Evolutionary conservation across 1,140 invertebrate species (phyloP).

Genomic region (Linepithema humile): DNA sequence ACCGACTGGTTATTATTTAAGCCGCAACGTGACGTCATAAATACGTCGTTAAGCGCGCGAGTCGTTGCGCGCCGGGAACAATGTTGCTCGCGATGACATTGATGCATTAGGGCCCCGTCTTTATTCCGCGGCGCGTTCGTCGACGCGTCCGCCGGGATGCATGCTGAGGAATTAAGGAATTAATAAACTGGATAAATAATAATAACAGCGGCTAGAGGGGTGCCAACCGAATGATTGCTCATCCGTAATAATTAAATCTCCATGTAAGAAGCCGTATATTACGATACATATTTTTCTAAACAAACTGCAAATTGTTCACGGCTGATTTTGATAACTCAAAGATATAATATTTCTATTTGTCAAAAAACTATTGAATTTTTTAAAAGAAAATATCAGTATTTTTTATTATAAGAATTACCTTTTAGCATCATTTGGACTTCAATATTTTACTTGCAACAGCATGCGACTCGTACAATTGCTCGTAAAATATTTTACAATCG

Average conservation of each 20-base stretch:
- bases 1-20: slow-evolving; percentile 84
- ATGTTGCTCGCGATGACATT: slow-evolving; percentile 79
- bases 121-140: slow-evolving; percentile 65
- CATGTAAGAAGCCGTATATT: not conserved
- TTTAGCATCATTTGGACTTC: not conserved
- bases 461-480: not conserved
- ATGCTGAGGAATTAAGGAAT: slow-evolving; percentile 49
- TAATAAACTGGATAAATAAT: slow-evolving; percentile 59
- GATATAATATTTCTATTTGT: too few relatives aligned
- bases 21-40: slow-evolving; percentile 83
- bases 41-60: slow-evolving; percentile 82
- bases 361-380: too few relatives aligned
- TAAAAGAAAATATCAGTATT: not conserved
- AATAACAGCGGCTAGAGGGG: slow-evolving; percentile 21
- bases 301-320: not conserved
- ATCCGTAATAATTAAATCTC: slow-evolving; percentile 28
- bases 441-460: not conserved
- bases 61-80: slow-evolving; percentile 73
- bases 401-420: not conserved
- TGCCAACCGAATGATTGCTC: slow-evolving; percentile 22
- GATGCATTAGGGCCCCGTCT: slow-evolving; percentile 78
- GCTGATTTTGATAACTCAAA: not conserved
- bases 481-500: not conserved
- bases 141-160: slow-evolving; percentile 58
- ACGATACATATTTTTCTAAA: not conserved